These are phyloP conservation scores for Diabrotica balteata DNA, from an alignment of 2,888 invertebrate genomes.

Conservation along the genomic window DNA sequence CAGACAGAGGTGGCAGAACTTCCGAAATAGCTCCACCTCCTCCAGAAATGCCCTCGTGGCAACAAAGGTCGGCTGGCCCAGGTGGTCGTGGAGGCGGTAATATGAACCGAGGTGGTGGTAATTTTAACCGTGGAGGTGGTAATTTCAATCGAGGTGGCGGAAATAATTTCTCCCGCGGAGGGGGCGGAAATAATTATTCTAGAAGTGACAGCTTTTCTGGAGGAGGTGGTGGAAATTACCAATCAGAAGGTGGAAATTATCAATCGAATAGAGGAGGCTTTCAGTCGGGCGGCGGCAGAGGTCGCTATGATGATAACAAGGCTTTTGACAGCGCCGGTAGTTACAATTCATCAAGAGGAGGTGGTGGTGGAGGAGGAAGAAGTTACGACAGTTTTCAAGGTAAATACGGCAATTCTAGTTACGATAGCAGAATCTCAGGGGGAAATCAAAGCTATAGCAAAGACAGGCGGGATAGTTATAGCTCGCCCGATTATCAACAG, in stretches of 20 bases:
- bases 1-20: slow-evolving; percentile 93
- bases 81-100: slow-evolving; percentile 58
- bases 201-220: slow-evolving; percentile 29
- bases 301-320: slow-evolving; percentile 31
- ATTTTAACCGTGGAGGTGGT: slow-evolving; percentile 36
- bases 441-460: slow-evolving; percentile 57
- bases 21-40: slow-evolving; percentile 91
- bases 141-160: slow-evolving; percentile 23
- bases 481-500: slow-evolving; percentile 49
- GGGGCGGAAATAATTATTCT: slow-evolving; percentile 42
- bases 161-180: slow-evolving; percentile 36
- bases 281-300: slow-evolving; percentile 21
- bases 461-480: slow-evolving; percentile 51
- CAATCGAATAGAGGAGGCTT: slow-evolving; percentile 31
- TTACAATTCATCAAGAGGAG: slow-evolving; percentile 29
- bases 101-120: slow-evolving; percentile 50
- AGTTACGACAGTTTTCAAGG: slow-evolving; percentile 38
- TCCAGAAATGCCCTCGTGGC: slow-evolving; percentile 97
- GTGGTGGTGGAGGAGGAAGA: slow-evolving; percentile 13
- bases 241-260: slow-evolving; percentile 20
- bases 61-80: slow-evolving; percentile 68
- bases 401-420: slow-evolving; percentile 38
- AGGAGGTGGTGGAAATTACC: slow-evolving; percentile 29
- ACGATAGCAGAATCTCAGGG: slow-evolving; percentile 42
- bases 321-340: slow-evolving; percentile 46